These are phyloP conservation scores for Podabrus alpinus DNA, from an alignment of 2,888 invertebrate species.

Conservation along the genomic window DNA sequence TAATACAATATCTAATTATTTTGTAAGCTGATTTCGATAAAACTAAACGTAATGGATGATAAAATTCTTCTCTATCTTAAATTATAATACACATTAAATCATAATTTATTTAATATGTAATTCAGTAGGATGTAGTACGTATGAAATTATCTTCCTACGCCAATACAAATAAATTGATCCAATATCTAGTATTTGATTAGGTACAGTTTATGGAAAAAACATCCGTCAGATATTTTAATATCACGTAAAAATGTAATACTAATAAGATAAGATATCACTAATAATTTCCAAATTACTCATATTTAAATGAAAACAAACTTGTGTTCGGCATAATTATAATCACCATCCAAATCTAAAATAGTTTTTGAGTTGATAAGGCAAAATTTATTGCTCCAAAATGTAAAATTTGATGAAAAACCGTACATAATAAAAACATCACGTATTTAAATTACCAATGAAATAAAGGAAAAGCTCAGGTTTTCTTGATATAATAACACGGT, in stretches of 20 bases:
- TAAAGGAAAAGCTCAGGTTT: constrained; percentile 22
- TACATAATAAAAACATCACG: background rate
- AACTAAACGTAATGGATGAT: background rate
- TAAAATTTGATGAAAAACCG: background rate
- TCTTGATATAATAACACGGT: constrained; percentile 30
- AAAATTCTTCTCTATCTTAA: background rate
- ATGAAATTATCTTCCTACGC: background rate
- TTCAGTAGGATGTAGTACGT: background rate
- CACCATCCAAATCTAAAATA: constrained; percentile 13
- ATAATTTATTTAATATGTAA: background rate
- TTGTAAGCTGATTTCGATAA: background rate
- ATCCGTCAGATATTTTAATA: background rate
- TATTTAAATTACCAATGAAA: constrained; percentile 8
- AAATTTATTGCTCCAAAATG: background rate
- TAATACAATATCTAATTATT: background rate
- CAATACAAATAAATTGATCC: background rate
- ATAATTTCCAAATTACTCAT: constrained; percentile 3
- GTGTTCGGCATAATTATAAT: constrained; percentile 1
- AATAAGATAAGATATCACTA: background rate
- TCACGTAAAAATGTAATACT: background rate
- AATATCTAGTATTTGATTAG: background rate
- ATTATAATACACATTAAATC: background rate
- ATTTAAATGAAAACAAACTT: background rate
- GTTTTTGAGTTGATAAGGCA: background rate
- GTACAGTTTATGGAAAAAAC: background rate